A percentile compares a stretch with the other conserved stretches of the same genome.
These are phyloP conservation scores for Nesometra sesokonis DNA, from an alignment of 35 echinoderm and acorn worm species.

Conservation along the genomic window DNA sequence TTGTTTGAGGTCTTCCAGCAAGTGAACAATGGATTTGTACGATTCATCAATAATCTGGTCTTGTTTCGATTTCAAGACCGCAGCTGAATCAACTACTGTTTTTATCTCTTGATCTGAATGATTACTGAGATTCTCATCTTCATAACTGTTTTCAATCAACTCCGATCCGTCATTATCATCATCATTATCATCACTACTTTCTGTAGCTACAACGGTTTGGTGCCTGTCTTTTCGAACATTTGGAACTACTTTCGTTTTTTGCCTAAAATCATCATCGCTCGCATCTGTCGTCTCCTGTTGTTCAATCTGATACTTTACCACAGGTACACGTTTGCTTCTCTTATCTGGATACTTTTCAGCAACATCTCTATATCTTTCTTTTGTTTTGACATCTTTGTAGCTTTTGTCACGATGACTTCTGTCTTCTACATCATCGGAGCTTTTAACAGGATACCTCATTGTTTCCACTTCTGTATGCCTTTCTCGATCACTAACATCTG, in stretches of 20 bases:
- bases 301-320: neutral
- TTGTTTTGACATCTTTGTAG: too few species aligned
- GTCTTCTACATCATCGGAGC: too few species aligned
- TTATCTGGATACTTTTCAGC: too few species aligned
- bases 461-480: neutral
- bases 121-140: neutral
- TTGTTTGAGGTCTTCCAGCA: neutral
- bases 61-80: neutral
- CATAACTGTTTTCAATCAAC: neutral
- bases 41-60: neutral
- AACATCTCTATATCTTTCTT: too few species aligned
- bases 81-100: too few species aligned
- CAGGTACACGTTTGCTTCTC: too few species aligned
- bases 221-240: neutral
- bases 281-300: neutral
- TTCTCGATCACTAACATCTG: neutral
- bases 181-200: neutral
- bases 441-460: too few species aligned
- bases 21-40: neutral
- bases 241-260: neutral
- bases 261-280: too few species aligned
- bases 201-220: neutral
- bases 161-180: neutral
- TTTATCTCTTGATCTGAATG: neutral
- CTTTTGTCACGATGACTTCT: too few species aligned